Conservation (phyloP, 2,888 invertebrate species). For the Panorpa germanica region DNA sequence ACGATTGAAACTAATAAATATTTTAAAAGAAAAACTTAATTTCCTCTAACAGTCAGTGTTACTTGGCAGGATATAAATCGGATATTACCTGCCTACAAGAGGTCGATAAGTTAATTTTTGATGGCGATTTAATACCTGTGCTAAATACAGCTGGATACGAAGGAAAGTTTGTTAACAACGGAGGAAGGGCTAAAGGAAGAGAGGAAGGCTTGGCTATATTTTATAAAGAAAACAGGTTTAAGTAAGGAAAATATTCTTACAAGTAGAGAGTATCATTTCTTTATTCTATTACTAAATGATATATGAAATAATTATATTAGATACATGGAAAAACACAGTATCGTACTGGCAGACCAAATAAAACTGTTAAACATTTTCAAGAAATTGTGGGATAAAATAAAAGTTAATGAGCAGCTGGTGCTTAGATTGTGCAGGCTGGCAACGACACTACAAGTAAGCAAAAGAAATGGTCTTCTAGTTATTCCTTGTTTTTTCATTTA, state of each 20-base stretch:
- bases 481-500: no score
- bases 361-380: slow-evolving; percentile 29
- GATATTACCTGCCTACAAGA: slow-evolving; percentile 88
- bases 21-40: no score
- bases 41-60: no score
- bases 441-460: slow-evolving; percentile 51
- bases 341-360: slow-evolving; percentile 39
- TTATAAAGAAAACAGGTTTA: slow-evolving; percentile 48
- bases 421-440: slow-evolving; percentile 39
- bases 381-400: slow-evolving; percentile 38
- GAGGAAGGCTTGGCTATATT: slow-evolving; percentile 78
- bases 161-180: slow-evolving; percentile 51
- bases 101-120: slow-evolving; percentile 66
- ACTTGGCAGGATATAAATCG: no score
- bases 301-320: slow-evolving; percentile 23
- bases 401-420: slow-evolving; percentile 32
- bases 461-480: no score
- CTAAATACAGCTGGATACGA: slow-evolving; percentile 32
- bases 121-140: slow-evolving; percentile 39
- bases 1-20: no score
- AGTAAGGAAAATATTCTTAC: slow-evolving; percentile 23
- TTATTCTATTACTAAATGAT: no score
- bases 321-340: slow-evolving; percentile 28
- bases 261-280: no score
- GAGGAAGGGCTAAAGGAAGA: slow-evolving; percentile 40